These are phyloP conservation scores for Ceuthmochares aereus DNA, from an alignment of 2,113 vertebrate species.

Conservation along the genomic window DNA sequence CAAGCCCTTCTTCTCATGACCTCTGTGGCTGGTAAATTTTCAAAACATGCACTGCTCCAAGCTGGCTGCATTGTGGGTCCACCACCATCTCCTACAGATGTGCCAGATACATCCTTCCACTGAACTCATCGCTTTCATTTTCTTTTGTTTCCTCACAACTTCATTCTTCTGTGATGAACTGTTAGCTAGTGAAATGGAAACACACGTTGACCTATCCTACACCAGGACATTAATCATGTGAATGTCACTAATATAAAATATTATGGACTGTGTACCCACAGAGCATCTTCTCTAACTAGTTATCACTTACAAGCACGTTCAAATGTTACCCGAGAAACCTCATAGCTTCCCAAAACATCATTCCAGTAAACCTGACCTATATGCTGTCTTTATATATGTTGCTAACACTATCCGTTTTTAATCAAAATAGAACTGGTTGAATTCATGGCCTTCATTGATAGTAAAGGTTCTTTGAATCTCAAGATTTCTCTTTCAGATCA, in stretches of 20 bases:
- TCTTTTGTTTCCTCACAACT: neutral
- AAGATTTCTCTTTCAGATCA: conserved; percentile 56
- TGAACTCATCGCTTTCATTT: neutral
- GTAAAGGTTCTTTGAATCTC: conserved; percentile 68
- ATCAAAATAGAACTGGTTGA: conserved; percentile 51
- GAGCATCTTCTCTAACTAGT: neutral
- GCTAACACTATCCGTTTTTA: conserved; percentile 41
- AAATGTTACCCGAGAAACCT: neutral
- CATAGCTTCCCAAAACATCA: neutral
- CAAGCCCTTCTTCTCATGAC: neutral
- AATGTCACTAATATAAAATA: neutral
- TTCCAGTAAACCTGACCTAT: neutral
- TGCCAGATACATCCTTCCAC: neutral
- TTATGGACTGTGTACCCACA: neutral
- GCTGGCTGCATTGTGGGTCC: neutral
- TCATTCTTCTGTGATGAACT: neutral
- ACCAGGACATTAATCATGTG: neutral
- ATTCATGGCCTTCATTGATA: conserved; percentile 39
- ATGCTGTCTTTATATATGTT: neutral
- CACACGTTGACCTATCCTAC: neutral
- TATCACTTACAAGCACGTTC: neutral
- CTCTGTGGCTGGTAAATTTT: rapidly evolving
- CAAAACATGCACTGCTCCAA: neutral
- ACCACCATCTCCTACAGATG: neutral
- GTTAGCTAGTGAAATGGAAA: neutral